Evolutionary conservation across 2,888 invertebrate species (phyloP), one percentile per base, ranked within the genome.

Genomic region (Drosophila niveifrons): DNA sequence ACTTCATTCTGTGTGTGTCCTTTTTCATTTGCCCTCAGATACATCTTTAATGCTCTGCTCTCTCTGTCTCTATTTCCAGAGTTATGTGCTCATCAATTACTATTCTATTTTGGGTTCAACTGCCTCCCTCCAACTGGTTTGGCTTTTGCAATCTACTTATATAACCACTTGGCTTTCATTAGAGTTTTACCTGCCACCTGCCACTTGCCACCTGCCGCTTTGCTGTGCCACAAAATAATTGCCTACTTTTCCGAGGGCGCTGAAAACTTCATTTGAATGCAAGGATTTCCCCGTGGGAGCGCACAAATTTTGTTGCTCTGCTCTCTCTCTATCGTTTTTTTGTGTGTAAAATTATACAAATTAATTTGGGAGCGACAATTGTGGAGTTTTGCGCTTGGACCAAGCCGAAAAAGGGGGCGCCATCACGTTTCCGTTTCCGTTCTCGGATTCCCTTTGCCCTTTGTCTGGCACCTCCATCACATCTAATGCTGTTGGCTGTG

Each of bases 321-420:
- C 48, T 23, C 23, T 6, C 6, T 23, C 23, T 23, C 23, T 23
- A 2, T 18, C 18, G 4, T 23, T 23, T 61, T 55, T 44, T 47
- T 55, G 62, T 65, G 44, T 55, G 64, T 65, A 74, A 83, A 88
- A 82, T 83, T 83, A 88, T 83, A 88, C 88, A 83, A 83, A 83
- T 83, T 83, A 83, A 83, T 83, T 88, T 88, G 83, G 83, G 73
- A 86, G 88, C 83, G 88, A 83, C 88, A 83, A 83, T 88, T 88
- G 88, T 53, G 52, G 61, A 80, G 72, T 74, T 72, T 67, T 47
- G n/a, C n/a, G 23, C 36, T 57, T 11, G 36, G n/a, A 36, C 50
- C n/a, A n/a, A n/a, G n/a, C n/a, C n/a, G n/a, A n/a, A n/a, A 23
- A 23, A 23, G 6, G 23, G 23, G 58, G 36, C 56, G 15, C 28